phyloP scores from a whole-genome alignment of 2,113 vertebrate species.

The Steatornis caripensis region DNA sequence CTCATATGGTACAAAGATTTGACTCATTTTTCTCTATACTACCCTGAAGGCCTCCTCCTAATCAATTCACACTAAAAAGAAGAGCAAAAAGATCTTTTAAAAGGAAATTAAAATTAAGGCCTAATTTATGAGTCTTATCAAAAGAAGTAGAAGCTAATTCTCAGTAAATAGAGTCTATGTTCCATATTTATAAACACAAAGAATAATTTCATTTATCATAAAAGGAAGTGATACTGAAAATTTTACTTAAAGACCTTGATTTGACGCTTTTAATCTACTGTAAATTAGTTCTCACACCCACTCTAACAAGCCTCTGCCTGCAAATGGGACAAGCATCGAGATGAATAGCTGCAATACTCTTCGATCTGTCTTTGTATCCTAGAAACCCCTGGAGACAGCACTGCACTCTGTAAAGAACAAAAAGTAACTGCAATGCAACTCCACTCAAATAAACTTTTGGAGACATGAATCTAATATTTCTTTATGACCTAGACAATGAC shows the following conservation, averaged over 20 bases:
- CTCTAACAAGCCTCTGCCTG: background rate
- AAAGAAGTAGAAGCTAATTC: background rate
- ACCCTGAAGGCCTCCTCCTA: background rate
- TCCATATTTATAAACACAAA: background rate
- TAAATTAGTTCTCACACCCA: background rate
- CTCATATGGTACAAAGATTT: background rate
- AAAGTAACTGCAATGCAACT: background rate
- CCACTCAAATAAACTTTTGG: background rate
- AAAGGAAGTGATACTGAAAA: background rate
- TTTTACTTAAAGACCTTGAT: background rate
- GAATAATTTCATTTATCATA: background rate
- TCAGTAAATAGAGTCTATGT: background rate
- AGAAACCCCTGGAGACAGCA: background rate
- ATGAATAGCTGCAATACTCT: background rate
- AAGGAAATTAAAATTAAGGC: background rate
- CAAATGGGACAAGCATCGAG: background rate
- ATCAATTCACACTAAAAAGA: background rate
- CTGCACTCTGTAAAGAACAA: background rate
- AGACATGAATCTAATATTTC: background rate
- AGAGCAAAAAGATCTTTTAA: background rate
- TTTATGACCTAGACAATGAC: background rate
- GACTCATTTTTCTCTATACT: background rate
- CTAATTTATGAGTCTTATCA: background rate
- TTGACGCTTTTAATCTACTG: background rate
- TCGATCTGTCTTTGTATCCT: background rate